Percentiles rank a stretch among this genome's conserved stretches.
phyloP scores from a whole-genome alignment of 1,140 invertebrate species.

The Conus ventricosus region DNA sequence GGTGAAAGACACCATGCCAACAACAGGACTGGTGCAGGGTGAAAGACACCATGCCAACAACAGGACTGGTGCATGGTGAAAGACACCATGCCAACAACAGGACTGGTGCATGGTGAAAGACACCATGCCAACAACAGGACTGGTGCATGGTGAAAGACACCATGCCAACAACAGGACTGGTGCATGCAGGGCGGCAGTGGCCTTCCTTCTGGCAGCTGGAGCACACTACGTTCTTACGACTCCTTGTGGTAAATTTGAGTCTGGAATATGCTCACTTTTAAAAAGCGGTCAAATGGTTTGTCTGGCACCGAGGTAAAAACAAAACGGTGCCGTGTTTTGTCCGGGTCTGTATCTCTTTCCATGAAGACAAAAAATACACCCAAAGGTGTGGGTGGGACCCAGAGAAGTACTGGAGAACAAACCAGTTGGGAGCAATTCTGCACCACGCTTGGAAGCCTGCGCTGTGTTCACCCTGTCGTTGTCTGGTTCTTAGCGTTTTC shows the following conservation, averaged over 20 bases:
- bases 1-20: not conserved
- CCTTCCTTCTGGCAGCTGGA: not conserved
- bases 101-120: not conserved
- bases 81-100: not conserved
- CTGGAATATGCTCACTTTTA: not conserved
- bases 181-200: not conserved
- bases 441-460: not conserved
- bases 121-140: not conserved
- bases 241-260: not conserved
- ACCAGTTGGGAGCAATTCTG: too few relatives aligned
- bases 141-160: not conserved
- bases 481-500: not conserved
- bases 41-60: not conserved
- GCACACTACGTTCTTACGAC: not conserved
- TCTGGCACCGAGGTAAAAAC: not conserved
- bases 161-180: not conserved
- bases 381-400: too few relatives aligned
- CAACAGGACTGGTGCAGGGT: too few relatives aligned
- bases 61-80: not conserved
- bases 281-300: not conserved
- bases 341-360: too few relatives aligned
- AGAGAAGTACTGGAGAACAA: too few relatives aligned
- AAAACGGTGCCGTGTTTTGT: not conserved
- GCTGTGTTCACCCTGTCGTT: not conserved
- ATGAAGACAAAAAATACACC: too few relatives aligned